Evolutionary conservation across 2,888 invertebrate species (phyloP).

Genomic region (Crepidodera aurea): DNA sequence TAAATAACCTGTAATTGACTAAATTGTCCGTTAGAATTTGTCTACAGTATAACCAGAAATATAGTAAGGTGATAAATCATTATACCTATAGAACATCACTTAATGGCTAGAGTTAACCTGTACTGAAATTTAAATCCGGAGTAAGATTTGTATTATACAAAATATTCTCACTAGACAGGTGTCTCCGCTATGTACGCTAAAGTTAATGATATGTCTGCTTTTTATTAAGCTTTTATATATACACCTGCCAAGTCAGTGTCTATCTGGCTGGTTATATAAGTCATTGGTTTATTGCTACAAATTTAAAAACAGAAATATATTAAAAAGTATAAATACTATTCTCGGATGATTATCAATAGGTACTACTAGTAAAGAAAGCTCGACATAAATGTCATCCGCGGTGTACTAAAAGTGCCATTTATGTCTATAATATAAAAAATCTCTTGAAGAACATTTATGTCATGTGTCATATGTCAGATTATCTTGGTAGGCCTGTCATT

Average conservation of each 20-base stretch:
- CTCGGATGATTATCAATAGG: constrained; percentile 43
- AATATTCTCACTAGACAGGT: constrained; percentile 44
- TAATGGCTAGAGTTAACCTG: no score
- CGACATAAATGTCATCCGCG: constrained; percentile 37
- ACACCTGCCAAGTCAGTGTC: constrained; percentile 44
- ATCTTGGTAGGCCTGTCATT: no score
- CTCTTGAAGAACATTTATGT: neutral
- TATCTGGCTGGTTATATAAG: constrained; percentile 10
- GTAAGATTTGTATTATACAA: constrained; percentile 13
- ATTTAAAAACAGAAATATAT: constrained; percentile 46
- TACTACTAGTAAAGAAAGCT: constrained; percentile 54
- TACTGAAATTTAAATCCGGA: no score
- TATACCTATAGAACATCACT: no score
- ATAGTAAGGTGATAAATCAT: no score
- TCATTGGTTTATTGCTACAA: constrained; percentile 60
- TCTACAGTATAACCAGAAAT: no score
- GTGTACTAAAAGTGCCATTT: constrained; percentile 10
- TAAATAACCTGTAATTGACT: no score
- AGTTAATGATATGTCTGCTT: constrained; percentile 54
- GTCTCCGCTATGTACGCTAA: constrained; percentile 43
- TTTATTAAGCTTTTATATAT: constrained; percentile 40
- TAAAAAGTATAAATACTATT: constrained; percentile 39
- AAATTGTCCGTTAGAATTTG: no score
- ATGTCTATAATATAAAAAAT: no score
- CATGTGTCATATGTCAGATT: neutral